Evolutionary conservation across 1,140 invertebrate genomes (phyloP).

Genomic region (Drosophila mauritiana): DNA sequence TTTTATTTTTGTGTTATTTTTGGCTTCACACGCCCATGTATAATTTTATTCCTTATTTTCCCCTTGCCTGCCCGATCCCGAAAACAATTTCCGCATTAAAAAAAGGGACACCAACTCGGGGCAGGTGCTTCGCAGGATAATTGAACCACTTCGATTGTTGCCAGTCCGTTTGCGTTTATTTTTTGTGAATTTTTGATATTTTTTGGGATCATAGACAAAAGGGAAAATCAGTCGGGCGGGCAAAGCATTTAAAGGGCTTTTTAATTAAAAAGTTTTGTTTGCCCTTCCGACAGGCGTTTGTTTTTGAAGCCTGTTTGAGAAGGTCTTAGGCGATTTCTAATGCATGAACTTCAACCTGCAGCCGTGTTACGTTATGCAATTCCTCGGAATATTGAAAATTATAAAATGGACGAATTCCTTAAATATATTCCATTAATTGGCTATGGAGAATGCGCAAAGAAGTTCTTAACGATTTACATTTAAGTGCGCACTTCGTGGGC

Average conservation of each 20-base stretch:
- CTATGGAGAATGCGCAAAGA: neutral
- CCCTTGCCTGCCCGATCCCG: neutral
- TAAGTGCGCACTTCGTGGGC: neutral
- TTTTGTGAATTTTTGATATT: conserved; percentile 39
- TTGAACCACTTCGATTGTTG: conserved; percentile 74
- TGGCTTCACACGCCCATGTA: conserved; percentile 44
- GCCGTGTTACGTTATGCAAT: conserved; percentile 33
- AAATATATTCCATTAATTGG: neutral
- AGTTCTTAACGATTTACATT: neutral
- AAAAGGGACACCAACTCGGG: conserved; percentile 25
- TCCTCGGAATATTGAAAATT: neutral
- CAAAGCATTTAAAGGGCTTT: conserved; percentile 76
- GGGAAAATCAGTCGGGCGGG: conserved; percentile 50
- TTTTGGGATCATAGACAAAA: conserved; percentile 23
- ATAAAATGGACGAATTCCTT: too few species aligned
- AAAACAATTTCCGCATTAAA: conserved; percentile 35
- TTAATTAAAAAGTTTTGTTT: conserved; percentile 82
- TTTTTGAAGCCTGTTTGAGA: conserved; percentile 42
- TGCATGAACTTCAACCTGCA: neutral
- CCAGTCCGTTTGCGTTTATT: conserved; percentile 45
- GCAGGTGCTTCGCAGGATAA: conserved; percentile 56
- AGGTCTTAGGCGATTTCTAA: conserved; percentile 25
- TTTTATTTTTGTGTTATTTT: conserved; percentile 43
- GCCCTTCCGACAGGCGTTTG: conserved; percentile 19
- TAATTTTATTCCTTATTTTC: conserved; percentile 49